Conservation (phyloP, 2,797 vertebrate genomes). For the Epinephelus awoara region DNA sequence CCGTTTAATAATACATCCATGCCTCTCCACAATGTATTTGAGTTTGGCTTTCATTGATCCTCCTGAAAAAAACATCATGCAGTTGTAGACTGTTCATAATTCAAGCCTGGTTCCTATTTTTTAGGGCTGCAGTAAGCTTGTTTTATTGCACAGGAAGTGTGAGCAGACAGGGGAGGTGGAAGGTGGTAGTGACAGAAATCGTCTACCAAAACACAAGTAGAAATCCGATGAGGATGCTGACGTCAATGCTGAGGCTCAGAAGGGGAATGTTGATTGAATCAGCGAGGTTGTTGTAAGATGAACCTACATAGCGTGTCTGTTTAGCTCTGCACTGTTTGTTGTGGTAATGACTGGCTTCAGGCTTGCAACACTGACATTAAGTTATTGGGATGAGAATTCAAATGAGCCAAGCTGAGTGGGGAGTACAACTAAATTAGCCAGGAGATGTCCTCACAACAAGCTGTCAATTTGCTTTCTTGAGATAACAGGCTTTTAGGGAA, state of each 20-base stretch:
- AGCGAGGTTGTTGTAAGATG: constrained; percentile 18
- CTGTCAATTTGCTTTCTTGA: constrained; percentile 21
- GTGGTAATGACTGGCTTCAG: constrained; percentile 41
- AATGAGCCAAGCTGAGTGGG: constrained; percentile 3
- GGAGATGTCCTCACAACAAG: constrained; percentile 29
- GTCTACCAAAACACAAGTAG: constrained; percentile 40
- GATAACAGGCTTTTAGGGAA: constrained; percentile 12
- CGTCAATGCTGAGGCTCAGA: constrained; percentile 57
- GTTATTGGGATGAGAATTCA: constrained; percentile 28
- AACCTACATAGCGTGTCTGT: constrained; percentile 16
- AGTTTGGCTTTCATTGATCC: neutral
- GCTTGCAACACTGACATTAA: constrained; percentile 34
- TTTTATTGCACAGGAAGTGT: constrained; percentile 44
- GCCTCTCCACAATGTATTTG: too few relatives aligned
- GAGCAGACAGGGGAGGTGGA: constrained; percentile 11
- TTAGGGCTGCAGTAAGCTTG: neutral
- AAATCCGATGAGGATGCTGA: constrained; percentile 61
- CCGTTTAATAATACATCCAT: too few relatives aligned
- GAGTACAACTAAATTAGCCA: constrained; percentile 18
- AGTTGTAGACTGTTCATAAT: neutral
- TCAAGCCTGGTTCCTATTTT: neutral
- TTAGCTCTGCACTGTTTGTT: constrained; percentile 19
- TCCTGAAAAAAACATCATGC: neutral
- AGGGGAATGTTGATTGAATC: constrained; percentile 50
- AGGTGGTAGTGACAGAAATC: constrained; percentile 39